Evolutionary conservation across 2,113 vertebrate genomes (phyloP), one percentile per base, ranked within the genome.

Genomic region (Eulemur rufifrons): DNA sequence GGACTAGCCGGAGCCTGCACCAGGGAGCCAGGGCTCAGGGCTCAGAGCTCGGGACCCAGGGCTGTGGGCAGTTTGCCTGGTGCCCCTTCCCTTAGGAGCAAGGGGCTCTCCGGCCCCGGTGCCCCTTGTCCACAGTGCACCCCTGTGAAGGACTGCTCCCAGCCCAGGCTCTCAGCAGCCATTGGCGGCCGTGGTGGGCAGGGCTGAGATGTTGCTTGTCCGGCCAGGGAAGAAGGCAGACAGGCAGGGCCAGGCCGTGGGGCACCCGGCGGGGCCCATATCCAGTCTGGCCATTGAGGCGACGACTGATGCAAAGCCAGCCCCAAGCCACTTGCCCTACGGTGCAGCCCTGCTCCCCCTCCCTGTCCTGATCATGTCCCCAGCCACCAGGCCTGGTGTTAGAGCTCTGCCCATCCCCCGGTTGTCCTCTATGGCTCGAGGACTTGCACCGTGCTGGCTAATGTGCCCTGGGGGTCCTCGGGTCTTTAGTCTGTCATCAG

Each of bases 41-140:
- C 18, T 56, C 5, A 6, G 20, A 50, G 39, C 25, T 8, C 23
- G 9, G 56, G 20, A 20, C 37, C 45, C 39, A 3, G 13, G 39
- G 12, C 39, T 34, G 13, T 45, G 71, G 71, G 39, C 39, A 45
- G 1, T 29, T 45, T 74, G 23, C 39, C 71, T 15, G 6, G 23
- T 74, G 71, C 25, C 25, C 39, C 1, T 74, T 45, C 25, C 25
- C 25, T 74, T 29, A 25, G 71, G 71, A 45, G 25, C 25, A 29
- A 27, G 23, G 39, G 25, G 25, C 6, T 0, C 23, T 5, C 7
- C 9, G 15, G 42, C 14, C 13, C 9, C 29, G 1, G 14, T 45
- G 42, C 42, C 17, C 27, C 42, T 8, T 45, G 73, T 27, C 42
- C 45, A 7, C 27, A 14, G 27, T 15, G 42, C 27, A 32, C 27